Evolutionary conservation across 2,888 invertebrate genomes (phyloP).

Genomic region (Oligia latruncula): DNA sequence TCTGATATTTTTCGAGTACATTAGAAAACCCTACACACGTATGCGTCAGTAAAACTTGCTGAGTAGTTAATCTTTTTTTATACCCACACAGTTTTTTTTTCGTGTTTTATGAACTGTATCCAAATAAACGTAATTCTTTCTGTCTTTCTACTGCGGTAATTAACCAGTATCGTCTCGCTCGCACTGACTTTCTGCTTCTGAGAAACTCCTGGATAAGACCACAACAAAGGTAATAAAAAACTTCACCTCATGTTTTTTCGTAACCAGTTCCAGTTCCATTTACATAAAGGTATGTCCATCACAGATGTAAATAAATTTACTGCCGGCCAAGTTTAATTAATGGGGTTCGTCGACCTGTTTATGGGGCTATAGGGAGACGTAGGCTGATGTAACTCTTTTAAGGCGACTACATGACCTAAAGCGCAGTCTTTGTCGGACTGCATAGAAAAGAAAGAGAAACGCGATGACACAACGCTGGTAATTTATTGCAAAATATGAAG

Average conservation of each 20-base stretch:
- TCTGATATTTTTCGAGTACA: background rate
- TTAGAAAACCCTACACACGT: too few relatives aligned
- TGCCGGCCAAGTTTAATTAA: constrained; percentile 30
- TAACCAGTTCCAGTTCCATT: background rate
- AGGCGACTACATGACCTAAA: too few relatives aligned
- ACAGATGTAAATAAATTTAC: constrained; percentile 22
- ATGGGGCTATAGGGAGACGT: constrained; percentile 24
- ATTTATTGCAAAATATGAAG: too few relatives aligned
- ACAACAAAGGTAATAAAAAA: background rate
- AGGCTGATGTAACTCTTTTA: background rate
- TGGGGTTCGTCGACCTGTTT: constrained; percentile 40
- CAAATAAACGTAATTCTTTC: too few relatives aligned
- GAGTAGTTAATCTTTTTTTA: background rate
- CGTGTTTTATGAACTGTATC: too few relatives aligned
- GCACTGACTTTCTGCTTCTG: background rate
- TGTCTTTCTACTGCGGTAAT: background rate
- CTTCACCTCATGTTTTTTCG: background rate
- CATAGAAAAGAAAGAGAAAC: too few relatives aligned
- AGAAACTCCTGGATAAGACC: background rate
- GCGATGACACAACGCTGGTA: too few relatives aligned
- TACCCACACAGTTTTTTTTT: too few relatives aligned
- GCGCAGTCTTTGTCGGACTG: too few relatives aligned
- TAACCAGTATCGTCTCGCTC: background rate
- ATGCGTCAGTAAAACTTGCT: background rate
- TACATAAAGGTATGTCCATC: background rate